Conservation (phyloP, 37 sponge, comb jelly and placozoan genomes). For the Bolinopsis microptera region DNA sequence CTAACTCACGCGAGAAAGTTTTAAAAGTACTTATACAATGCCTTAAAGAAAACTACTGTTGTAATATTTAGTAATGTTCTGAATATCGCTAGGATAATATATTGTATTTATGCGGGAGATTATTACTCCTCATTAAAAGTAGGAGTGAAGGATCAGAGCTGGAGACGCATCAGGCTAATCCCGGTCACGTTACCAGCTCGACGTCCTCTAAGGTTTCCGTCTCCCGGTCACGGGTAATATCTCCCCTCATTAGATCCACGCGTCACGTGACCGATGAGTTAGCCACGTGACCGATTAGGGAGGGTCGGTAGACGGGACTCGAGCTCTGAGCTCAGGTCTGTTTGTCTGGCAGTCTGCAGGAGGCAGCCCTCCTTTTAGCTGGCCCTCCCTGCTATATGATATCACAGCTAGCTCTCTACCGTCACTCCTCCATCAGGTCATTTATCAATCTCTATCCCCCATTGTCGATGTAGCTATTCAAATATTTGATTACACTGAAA, state of each 20-base stretch:
- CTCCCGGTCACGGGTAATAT: neutral
- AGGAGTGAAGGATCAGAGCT: neutral
- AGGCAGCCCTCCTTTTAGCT: neutral
- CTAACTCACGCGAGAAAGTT: neutral
- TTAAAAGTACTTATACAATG: neutral
- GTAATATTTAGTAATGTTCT: neutral
- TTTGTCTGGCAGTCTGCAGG: neutral
- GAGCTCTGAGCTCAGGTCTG: neutral
- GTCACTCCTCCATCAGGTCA: neutral
- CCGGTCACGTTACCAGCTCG: neutral
- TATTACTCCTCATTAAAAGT: slow-evolving; percentile 51
- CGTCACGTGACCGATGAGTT: neutral
- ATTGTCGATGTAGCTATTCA: neutral
- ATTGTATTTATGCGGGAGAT: slow-evolving; percentile 45
- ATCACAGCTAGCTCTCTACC: neutral
- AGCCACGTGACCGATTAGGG: neutral
- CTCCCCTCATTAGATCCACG: neutral
- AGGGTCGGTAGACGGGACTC: neutral
- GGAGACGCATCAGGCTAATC: neutral
- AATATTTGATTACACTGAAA: neutral
- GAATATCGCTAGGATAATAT: slow-evolving; percentile 35
- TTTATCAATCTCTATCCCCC: neutral
- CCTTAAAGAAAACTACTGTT: neutral
- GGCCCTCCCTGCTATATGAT: neutral
- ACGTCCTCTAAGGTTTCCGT: neutral